A percentile compares a stretch with the other conserved stretches of the same genome.
Conservation (phyloP, 2,888 invertebrate genomes). For the Drosophila robusta region DNA sequence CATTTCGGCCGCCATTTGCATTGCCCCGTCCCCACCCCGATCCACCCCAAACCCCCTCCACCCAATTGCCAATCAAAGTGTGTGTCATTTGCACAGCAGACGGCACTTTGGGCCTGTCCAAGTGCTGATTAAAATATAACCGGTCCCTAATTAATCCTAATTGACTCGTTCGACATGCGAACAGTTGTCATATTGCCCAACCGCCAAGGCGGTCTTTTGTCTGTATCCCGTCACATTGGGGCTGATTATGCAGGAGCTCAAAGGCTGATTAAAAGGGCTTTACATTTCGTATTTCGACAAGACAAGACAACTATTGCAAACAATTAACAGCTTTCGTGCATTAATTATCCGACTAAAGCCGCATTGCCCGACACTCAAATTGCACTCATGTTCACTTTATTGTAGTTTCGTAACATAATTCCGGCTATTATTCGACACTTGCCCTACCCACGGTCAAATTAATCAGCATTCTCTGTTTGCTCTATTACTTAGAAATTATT, state of each 20-base stretch:
- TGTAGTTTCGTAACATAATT: background rate
- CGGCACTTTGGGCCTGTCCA: conserved; percentile 9
- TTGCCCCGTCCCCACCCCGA: background rate
- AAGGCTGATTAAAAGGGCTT: background rate
- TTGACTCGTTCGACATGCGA: conserved; percentile 63
- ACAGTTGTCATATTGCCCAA: background rate
- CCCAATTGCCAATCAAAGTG: conserved; percentile 40
- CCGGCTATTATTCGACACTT: background rate
- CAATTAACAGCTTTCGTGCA: background rate
- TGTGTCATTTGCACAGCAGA: conserved; percentile 24
- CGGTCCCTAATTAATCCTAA: conserved; percentile 70
- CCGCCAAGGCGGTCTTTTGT: too few relatives aligned
- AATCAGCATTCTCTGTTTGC: background rate
- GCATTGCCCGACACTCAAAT: background rate
- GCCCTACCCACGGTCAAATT: background rate
- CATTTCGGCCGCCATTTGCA: conserved; percentile 24
- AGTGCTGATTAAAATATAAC: conserved; percentile 69
- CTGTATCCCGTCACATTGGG: too few relatives aligned
- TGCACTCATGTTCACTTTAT: background rate
- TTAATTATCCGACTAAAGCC: background rate
- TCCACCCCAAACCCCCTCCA: too few relatives aligned
- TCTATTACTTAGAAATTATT: too few relatives aligned
- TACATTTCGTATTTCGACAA: background rate
- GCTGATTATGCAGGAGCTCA: too few relatives aligned
- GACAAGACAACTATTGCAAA: background rate